Evolutionary conservation across 2,888 invertebrate genomes (phyloP), one percentile per base, ranked within the genome.

Genomic region (Icerya purchasi): DNA sequence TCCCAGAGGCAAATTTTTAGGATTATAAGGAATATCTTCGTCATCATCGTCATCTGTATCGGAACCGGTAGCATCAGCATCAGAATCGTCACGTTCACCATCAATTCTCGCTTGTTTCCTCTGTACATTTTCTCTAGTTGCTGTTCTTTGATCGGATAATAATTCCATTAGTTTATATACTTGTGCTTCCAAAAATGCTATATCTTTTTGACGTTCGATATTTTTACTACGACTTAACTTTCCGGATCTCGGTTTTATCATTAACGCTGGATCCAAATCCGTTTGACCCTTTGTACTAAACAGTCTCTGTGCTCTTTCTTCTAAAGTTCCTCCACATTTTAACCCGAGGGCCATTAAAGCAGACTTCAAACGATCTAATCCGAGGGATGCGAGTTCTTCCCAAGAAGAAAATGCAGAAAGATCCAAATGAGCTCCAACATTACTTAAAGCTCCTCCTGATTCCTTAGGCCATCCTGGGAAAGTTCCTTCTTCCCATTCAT

Each of bases 381-480:
- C 98, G 2, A 99, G 76, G 0, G 96, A 94, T 0, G 97, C 96
- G 63, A 99, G 73, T 73, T 99, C 98, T 73, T 92, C 90, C 83
- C 90, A 88, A 21, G 93, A 93, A 0, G 92, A 92, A 72, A 97
- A 99, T 0, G 94, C 93, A 0, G 94, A 93, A n/a, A 99, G 75
- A 72, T 99, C 98, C 64, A 99, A 78, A 75, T 94, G 93, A 2
- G 97, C 97, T 21, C 96, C 96, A 3, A 91, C 83, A 70, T 94
- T 89, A 0, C 93, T 86, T 63, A 98, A 72, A 2, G 93, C 96
- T 62, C 91, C 88, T 54, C 88, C 88, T 1, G 88, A 84, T 74
- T 96, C 94, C 81, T 94, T 92, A 1, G 91, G 86, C 96, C 97
- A 98, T 36, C 94, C 98, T 18, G 92, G 91, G 68, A 96, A 90